Percentiles rank a stretch among this genome's conserved stretches.
Evolutionary conservation across 2,797 vertebrate genomes (phyloP).

Genomic region (Neostethus bicornis): DNA sequence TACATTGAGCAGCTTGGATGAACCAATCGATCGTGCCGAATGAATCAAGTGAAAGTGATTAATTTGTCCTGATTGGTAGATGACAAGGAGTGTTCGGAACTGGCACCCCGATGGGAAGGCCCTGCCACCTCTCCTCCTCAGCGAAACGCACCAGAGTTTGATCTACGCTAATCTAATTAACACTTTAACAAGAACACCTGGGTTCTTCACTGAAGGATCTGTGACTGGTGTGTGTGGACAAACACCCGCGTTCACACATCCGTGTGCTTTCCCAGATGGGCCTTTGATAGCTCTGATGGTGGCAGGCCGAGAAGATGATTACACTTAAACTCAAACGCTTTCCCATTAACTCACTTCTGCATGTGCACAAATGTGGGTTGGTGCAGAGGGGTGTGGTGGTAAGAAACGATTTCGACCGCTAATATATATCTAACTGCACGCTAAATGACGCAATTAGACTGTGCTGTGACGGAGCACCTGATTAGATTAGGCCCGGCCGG

Average conservation of each 20-base stretch:
- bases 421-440: constrained; percentile 71
- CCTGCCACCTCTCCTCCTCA: constrained; percentile 65
- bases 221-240: constrained; percentile 18
- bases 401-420: constrained; percentile 63
- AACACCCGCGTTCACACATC: background rate
- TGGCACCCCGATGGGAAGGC: constrained; percentile 48
- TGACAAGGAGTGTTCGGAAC: constrained; percentile 57
- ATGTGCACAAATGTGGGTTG: constrained; percentile 27
- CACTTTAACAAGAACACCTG: constrained; percentile 83
- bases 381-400: constrained; percentile 49
- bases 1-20: constrained; percentile 10
- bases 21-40: constrained; percentile 53
- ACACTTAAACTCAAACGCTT: constrained; percentile 58
- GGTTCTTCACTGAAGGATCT: constrained; percentile 68
- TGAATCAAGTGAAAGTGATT: constrained; percentile 44
- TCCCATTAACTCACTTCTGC: constrained; percentile 13
- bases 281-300: constrained; percentile 75
- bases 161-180: constrained; percentile 83
- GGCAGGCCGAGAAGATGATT: constrained; percentile 60
- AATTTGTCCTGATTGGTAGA: constrained; percentile 71
- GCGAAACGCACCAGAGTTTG: constrained; percentile 70
- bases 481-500: constrained; percentile 76
- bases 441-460: constrained; percentile 81
- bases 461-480: constrained; percentile 76
- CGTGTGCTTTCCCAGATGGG: constrained; percentile 74